Base-by-base conservation (phyloP, 2,797 vertebrate genomes). In the Microctenopoma stevenorrisi region DNA sequence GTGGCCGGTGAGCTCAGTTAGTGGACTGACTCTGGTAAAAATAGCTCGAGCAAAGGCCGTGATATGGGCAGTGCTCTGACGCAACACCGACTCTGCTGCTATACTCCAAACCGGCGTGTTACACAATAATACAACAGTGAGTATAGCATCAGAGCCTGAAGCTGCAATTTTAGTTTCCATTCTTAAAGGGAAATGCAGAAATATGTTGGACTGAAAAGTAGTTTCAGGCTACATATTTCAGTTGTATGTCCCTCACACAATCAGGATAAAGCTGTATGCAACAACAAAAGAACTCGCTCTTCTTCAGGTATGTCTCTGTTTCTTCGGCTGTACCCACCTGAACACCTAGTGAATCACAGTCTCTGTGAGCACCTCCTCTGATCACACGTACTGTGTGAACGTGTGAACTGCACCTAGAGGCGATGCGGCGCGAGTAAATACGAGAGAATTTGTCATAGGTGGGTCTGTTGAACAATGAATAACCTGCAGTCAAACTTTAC, bases 21-120 rank as follows among this genome's bases (percentile, higher is more conserved):
- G 79, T 66, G 47, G 47, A 56, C 50, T 7, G 58, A 75, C 28
- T 53, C 48, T 57, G 64, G 69, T 74, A 75, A 78, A 85, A 80
- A 80, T 78, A 78, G 55, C 54, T 48, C 35, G 14, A 56, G 60
- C 64, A 2, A 40, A 22, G 73, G 65, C 58, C 25, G 60, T 8
- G 48, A 64, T 28, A 50, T 13, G 43, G 49, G 37, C 58, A 9
- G 9, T n/a, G 1, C 22, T 54, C n/a, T 57, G 76, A 67, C 4
- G 38, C 71, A 56, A 44, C 59, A 12, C 65, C 55, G 9, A 14
- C 61, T 9, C 14, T 37, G n/a, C 13, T 18, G 26, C n/a, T 49
- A 6, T 63, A 73, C 51, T 10, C 33, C 40, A 47, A 2, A 33
- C 33, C 11, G n/a, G n/a, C 16, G 35, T 25, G 47, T 71, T 66